A percentile compares a stretch with the other conserved stretches of the same genome.
Evolutionary conservation across 2,797 vertebrate species (phyloP).

Genomic region (Rhadinocentrus ornatus): DNA sequence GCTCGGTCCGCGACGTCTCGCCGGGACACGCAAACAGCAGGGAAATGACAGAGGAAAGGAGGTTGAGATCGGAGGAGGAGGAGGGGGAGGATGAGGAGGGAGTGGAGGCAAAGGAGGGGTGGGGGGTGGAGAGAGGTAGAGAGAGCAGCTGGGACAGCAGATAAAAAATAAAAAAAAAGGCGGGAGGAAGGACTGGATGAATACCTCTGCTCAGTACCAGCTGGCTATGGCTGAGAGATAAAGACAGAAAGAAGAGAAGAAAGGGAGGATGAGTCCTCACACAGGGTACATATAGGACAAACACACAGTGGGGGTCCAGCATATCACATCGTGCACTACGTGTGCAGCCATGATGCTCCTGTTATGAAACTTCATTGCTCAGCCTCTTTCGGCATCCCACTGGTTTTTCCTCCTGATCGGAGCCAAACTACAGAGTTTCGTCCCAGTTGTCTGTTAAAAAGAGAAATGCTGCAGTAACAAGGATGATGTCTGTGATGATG

Average conservation of each 20-base stretch:
- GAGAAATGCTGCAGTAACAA: neutral
- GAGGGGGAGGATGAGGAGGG: slow-evolving; percentile 17
- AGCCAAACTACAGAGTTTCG: neutral
- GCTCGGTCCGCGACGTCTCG: slow-evolving; percentile 46
- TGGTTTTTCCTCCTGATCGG: neutral
- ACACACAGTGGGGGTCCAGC: slow-evolving; percentile 27
- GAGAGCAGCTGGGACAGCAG: slow-evolving; percentile 66
- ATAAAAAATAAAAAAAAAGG: slow-evolving; percentile 16
- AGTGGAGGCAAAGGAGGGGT: slow-evolving; percentile 10
- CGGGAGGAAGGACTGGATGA: slow-evolving; percentile 58
- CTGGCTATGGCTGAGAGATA: slow-evolving; percentile 56
- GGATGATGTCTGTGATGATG: too few species aligned
- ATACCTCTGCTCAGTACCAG: slow-evolving; percentile 70
- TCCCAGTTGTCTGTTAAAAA: neutral
- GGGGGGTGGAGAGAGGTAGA: slow-evolving; percentile 54
- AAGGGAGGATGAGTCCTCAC: slow-evolving; percentile 47
- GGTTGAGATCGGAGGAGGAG: slow-evolving; percentile 58
- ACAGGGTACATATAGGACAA: slow-evolving; percentile 28
- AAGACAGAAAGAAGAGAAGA: slow-evolving; percentile 20
- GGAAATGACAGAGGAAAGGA: slow-evolving; percentile 69
- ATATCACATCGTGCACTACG: slow-evolving; percentile 17
- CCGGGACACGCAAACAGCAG: slow-evolving; percentile 59
- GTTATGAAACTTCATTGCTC: slow-evolving; percentile 52
- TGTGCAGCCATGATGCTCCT: slow-evolving; percentile 43
- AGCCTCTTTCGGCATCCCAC: slow-evolving; percentile 11